Evolutionary conservation across 1,140 invertebrate species (phyloP).

Genomic region (Megathymus violae): DNA sequence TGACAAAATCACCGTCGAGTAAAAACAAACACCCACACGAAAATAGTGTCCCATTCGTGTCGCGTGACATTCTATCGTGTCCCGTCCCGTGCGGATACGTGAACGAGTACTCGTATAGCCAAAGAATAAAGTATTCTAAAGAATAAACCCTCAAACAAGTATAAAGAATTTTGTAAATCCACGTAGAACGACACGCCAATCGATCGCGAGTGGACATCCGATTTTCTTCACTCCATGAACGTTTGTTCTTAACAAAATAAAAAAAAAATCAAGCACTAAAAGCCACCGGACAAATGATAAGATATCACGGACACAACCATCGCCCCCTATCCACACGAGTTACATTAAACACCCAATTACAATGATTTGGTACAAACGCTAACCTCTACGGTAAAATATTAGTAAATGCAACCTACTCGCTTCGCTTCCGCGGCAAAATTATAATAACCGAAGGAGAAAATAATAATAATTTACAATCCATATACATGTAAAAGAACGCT

Average conservation of each 20-base stretch:
- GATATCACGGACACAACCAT: neutral
- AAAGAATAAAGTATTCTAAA: neutral
- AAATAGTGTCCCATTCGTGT: neutral
- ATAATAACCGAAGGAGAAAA: slow-evolving; percentile 37
- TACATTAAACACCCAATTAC: slow-evolving; percentile 48
- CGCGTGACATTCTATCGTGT: neutral
- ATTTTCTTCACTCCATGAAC: neutral
- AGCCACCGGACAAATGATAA: neutral
- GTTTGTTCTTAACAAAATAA: neutral
- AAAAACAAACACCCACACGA: slow-evolving; percentile 48
- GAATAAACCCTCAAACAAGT: too few relatives aligned
- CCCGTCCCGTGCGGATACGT: neutral
- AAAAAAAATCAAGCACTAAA: neutral
- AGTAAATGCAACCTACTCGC: slow-evolving; percentile 80
- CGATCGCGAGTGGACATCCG: neutral
- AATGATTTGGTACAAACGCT: slow-evolving; percentile 78
- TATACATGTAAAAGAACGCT: slow-evolving; percentile 50
- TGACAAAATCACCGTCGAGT: slow-evolving; percentile 68
- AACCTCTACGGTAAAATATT: slow-evolving; percentile 77
- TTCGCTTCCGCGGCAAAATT: slow-evolving; percentile 54
- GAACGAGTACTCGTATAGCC: neutral
- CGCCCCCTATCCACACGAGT: slow-evolving; percentile 22
- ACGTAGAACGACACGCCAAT: neutral
- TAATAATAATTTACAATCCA: slow-evolving; percentile 51
- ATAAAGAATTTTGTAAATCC: neutral